Base-by-base conservation (phyloP, 2,888 invertebrate species). In the Agrotis segetum region DNA sequence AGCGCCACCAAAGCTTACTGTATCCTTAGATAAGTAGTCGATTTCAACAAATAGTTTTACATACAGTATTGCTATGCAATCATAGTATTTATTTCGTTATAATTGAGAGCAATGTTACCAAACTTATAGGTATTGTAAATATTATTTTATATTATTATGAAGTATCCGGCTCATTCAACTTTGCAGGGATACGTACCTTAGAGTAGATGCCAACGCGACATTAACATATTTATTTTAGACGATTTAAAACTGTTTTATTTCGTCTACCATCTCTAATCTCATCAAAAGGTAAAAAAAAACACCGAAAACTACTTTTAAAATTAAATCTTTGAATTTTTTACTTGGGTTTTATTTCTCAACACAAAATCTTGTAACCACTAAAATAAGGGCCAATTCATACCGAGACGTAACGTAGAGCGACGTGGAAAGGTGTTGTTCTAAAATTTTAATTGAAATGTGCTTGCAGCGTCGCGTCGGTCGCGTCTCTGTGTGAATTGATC, bases 11-110 rank as follows among this genome's bases (percentile, higher is more conserved):
- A 76, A 78, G 84, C 82, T 81, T 76, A 67, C 79, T 79, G 79
- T 85, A 75, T 76, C 40, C 14, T 85, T 86, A 84, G 81, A 67
- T 83, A 78, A 73, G 80, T 84, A 84, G 79, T 80, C 40, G 58
- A 74, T 75, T 82, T 84, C 74, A 86, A 85, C 79, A 69, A 85
- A 87, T 88, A 82, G 70, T 73, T 72, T 82, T 79, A 82, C 86
- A 74, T 67, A 65, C 85, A 85, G 84, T 85, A 85, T 85, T 85
- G 89, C 86, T 79, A 79, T 85, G 87, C 86, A 85, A 87, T 88
- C 73, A 74, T 81, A 83, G 80, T 85, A 83, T 83, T 81, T 84
- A 82, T 82, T 77, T 78, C 82, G 74, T 77, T 71, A 79, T 71
- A 82, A 73, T 85, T 84, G 85, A 80, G 68, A 79, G 76, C 84